These are phyloP conservation scores for Pelobates fuscus DNA, from an alignment of 2,113 vertebrate species.

Conservation along the genomic window DNA sequence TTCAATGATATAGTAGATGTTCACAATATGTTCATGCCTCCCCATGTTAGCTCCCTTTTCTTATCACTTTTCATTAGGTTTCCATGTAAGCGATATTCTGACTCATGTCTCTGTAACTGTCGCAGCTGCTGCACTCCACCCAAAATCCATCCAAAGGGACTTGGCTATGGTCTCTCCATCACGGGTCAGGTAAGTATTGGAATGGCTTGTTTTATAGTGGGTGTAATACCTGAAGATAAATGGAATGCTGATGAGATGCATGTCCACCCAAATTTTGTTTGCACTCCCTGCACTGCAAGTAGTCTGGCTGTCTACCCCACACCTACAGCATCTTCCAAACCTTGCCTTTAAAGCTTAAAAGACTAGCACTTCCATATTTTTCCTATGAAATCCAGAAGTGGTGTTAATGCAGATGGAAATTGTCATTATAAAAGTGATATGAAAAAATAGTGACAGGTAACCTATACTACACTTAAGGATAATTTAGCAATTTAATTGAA, in stretches of 20 bases:
- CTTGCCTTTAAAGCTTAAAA: no score
- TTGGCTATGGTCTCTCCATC: constrained; percentile 90
- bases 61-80: constrained; percentile 64
- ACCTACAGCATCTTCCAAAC: not conserved
- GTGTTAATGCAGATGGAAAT: no score
- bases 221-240: constrained; percentile 26
- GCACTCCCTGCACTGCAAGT: not conserved
- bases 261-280: constrained; percentile 31
- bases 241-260: constrained; percentile 38
- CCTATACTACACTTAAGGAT: no score
- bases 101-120: constrained; percentile 83
- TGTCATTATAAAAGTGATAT: no score
- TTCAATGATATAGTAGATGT: not conserved
- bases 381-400: no score
- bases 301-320: not conserved
- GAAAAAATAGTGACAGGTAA: no score
- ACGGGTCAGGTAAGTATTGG: constrained; percentile 85
- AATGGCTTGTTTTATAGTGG: constrained; percentile 26
- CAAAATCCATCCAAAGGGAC: constrained; percentile 86
- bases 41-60: constrained; percentile 56
- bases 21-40: constrained; percentile 28
- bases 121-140: constrained; percentile 82
- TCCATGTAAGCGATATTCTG: constrained; percentile 83
- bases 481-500: no score
- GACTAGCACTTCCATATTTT: no score